phyloP scores from a whole-genome alignment of 2,113 vertebrate species.

The Amphilophus citrinellus region DNA sequence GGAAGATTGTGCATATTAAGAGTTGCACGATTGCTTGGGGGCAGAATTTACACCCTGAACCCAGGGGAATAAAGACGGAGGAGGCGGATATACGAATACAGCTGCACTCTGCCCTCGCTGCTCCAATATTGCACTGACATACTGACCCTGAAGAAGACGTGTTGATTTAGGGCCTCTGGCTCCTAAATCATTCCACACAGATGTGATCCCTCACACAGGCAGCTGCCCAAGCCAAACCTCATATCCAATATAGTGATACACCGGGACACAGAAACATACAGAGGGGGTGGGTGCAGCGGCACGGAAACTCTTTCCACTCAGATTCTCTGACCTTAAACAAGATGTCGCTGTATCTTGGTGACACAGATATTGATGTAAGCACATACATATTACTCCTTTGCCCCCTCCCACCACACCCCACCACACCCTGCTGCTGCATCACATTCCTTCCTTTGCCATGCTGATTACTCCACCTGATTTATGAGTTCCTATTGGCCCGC shows the following conservation, averaged over 20 bases:
- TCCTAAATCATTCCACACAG: conserved; percentile 61
- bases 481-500: conserved; percentile 59
- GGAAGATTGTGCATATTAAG: conserved; percentile 25
- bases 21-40: not conserved
- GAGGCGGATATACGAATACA: conserved; percentile 38
- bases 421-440: conserved; percentile 44
- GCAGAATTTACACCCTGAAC: conserved; percentile 48
- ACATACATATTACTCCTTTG: not conserved
- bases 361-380: conserved; percentile 19
- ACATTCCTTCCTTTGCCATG: conserved; percentile 34
- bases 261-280: conserved; percentile 2
- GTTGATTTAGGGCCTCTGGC: conserved; percentile 54
- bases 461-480: conserved; percentile 73
- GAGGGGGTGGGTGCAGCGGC: conserved; percentile 3
- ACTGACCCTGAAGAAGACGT: conserved; percentile 70
- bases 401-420: not conserved
- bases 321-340: conserved; percentile 43
- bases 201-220: conserved; percentile 38
- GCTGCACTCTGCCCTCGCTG: conserved; percentile 51
- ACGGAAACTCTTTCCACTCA: conserved; percentile 15
- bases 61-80: conserved; percentile 51
- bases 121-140: conserved; percentile 71
- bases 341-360: not conserved
- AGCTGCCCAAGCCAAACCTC: conserved; percentile 42
- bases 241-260: conserved; percentile 13